These are phyloP conservation scores for Himalopsyche phryganea DNA, from an alignment of 1,140 invertebrate genomes.

Conservation along the genomic window DNA sequence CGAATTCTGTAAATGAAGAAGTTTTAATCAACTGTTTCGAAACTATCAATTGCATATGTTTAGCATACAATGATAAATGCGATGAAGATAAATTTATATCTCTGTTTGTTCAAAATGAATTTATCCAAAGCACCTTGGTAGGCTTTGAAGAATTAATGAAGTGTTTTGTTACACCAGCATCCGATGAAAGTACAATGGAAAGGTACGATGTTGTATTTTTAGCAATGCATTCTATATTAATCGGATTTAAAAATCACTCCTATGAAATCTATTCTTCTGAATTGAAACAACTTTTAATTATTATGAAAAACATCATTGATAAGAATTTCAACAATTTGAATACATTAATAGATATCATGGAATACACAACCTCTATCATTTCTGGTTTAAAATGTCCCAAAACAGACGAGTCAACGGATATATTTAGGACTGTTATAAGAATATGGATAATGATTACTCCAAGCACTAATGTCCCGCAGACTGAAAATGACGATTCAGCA, in stretches of 20 bases:
- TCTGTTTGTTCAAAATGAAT: constrained; percentile 42
- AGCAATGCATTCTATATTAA: constrained; percentile 42
- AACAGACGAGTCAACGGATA: constrained; percentile 10
- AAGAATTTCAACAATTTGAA: constrained; percentile 43
- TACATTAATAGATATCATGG: constrained; percentile 44
- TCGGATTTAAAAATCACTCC: constrained; percentile 41
- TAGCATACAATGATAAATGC: constrained; percentile 41
- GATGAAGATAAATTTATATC: constrained; percentile 40
- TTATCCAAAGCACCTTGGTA: constrained; percentile 38
- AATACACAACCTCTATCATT: constrained; percentile 41
- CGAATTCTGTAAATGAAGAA: constrained; percentile 64
- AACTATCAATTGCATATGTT: constrained; percentile 54
- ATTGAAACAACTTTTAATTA: constrained; percentile 36
- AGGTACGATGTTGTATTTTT: constrained; percentile 44
- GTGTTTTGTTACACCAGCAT: neutral
- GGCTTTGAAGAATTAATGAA: constrained; percentile 39
- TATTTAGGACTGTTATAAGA: constrained; percentile 9
- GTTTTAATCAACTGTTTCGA: constrained; percentile 54
- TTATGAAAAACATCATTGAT: constrained; percentile 43
- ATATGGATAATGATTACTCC: constrained; percentile 9
- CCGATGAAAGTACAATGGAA: constrained; percentile 39
- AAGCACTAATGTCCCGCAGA: neutral
- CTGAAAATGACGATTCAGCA: neutral
- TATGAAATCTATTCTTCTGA: constrained; percentile 39
- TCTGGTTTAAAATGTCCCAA: constrained; percentile 3